Evolutionary conservation across 2,888 invertebrate genomes (phyloP).

Genomic region (Leistus spinibarbis): DNA sequence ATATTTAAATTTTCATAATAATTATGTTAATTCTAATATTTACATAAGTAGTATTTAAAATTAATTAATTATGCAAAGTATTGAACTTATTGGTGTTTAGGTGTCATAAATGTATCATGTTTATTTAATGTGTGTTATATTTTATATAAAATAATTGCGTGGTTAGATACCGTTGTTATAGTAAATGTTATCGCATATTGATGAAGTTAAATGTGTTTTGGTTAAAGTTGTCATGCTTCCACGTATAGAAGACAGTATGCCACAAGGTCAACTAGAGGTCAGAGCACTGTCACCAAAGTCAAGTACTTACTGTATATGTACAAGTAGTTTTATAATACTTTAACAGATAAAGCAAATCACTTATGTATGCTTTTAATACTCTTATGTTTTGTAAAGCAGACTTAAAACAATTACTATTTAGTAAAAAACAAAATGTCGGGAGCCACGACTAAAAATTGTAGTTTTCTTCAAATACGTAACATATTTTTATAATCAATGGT

Average conservation of each 20-base stretch:
- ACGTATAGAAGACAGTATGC: constrained; percentile 1
- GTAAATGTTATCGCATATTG: neutral
- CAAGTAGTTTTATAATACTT: neutral
- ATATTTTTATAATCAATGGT: no score
- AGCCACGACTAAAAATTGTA: no score
- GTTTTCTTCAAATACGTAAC: no score
- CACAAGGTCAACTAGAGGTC: neutral
- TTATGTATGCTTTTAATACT: neutral
- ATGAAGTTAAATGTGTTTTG: neutral
- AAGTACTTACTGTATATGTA: neutral
- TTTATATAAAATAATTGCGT: neutral
- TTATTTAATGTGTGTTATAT: neutral
- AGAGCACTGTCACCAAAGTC: neutral
- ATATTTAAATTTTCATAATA: no score
- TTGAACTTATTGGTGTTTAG: neutral
- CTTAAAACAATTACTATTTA: no score
- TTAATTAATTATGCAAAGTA: neutral
- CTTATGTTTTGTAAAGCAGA: no score
- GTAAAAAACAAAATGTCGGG: no score
- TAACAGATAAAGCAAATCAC: neutral
- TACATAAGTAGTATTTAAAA: no score
- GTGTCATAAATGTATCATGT: neutral
- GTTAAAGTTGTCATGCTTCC: neutral
- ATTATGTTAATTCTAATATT: no score
- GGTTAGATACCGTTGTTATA: neutral